These are phyloP conservation scores for Petrosia ficiformis DNA, from an alignment of 37 sponge, comb jelly and placozoan genomes.

Conservation along the genomic window DNA sequence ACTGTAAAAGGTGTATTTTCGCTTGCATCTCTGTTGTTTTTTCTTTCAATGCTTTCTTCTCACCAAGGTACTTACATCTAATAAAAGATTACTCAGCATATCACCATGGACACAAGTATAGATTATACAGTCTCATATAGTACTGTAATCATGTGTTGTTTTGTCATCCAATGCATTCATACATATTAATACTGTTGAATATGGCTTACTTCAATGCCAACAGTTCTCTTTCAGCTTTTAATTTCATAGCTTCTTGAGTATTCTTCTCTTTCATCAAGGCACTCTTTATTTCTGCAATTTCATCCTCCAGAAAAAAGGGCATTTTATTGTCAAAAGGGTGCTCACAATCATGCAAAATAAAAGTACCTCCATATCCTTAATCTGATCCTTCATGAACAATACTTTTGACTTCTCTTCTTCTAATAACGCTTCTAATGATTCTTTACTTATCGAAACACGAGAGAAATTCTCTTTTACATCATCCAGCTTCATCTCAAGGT, in stretches of 20 bases:
- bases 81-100: no score
- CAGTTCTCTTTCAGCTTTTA: conserved; percentile 10
- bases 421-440: not conserved
- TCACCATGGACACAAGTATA: no score
- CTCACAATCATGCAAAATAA: no score
- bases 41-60: conserved; percentile 11
- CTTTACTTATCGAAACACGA: not conserved
- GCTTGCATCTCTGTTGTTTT: not conserved
- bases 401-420: not conserved
- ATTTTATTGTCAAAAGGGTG: no score
- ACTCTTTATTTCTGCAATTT: not conserved
- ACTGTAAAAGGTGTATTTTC: not conserved
- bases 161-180: not conserved
- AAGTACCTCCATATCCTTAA: not conserved
- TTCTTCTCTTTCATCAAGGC: not conserved
- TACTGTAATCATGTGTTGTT: no score
- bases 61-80: conserved; percentile 18
- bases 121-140: no score
- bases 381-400: not conserved
- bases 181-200: not conserved
- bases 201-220: conserved; percentile 8
- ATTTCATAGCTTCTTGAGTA: not conserved
- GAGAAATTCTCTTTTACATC: not conserved
- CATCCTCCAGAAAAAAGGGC: no score
- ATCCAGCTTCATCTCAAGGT: not conserved